phyloP scores from a whole-genome alignment of 2,797 vertebrate genomes.

The Pipistrellus pipistrellus region DNA sequence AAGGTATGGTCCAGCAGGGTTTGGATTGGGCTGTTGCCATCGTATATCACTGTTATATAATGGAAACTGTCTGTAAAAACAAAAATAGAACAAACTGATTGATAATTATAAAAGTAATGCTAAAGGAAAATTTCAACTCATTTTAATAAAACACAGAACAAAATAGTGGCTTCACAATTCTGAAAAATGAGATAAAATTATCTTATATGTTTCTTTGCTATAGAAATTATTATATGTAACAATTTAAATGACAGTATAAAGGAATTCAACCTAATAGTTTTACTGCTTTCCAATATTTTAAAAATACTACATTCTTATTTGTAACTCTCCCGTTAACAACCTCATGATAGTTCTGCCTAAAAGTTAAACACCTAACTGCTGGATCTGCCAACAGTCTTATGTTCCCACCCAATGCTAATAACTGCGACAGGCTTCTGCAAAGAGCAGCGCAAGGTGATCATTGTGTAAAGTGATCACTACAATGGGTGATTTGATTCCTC shows the following conservation, averaged over 20 bases:
- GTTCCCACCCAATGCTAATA: neutral
- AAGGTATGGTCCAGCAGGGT: slow-evolving; percentile 95
- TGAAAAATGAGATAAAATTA: neutral
- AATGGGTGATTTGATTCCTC: neutral
- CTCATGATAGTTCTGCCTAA: slow-evolving; percentile 24
- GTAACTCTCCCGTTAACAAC: neutral
- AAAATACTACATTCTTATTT: slow-evolving; percentile 14
- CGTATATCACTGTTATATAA: slow-evolving; percentile 96
- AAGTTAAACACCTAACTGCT: neutral
- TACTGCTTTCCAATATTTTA: neutral
- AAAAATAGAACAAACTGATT: slow-evolving; percentile 73
- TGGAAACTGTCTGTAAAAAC: slow-evolving; percentile 93
- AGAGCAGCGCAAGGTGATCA: neutral
- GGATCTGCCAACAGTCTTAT: neutral
- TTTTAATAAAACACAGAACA: slow-evolving; percentile 6
- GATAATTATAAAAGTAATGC: neutral
- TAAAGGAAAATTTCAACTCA: slow-evolving; percentile 46
- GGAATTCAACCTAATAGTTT: neutral
- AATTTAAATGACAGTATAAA: slow-evolving; percentile 40
- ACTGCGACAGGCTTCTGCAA: neutral
- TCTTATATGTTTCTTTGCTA: neutral
- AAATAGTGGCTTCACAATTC: neutral
- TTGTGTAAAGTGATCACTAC: neutral
- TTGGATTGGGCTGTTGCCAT: slow-evolving; percentile 97
- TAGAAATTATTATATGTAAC: neutral